Percentiles rank a stretch among this genome's conserved stretches.
These are phyloP conservation scores for Corapipo altera DNA, from an alignment of 2,113 vertebrate species.

Conservation along the genomic window DNA sequence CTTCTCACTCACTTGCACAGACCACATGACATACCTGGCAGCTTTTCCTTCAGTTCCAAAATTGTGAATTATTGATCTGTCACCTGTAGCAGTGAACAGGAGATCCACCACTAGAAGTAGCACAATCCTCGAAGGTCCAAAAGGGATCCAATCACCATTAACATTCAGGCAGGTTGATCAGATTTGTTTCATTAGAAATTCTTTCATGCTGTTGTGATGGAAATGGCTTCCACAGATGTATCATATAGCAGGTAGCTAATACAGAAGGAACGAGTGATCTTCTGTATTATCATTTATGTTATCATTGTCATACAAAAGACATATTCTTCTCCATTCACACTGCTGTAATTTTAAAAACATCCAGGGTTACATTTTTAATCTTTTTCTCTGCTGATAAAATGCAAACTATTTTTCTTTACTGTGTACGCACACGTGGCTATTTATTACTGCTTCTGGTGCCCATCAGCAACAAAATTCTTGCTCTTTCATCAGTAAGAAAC, in stretches of 20 bases:
- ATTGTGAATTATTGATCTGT: neutral
- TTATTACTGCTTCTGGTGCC: neutral
- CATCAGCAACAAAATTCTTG: constrained; percentile 31
- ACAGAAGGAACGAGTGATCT: neutral
- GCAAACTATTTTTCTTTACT: constrained; percentile 6
- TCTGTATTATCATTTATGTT: neutral
- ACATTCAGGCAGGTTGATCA: neutral
- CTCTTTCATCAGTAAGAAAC: constrained; percentile 35
- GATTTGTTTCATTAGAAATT: neutral
- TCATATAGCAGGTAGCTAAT: neutral
- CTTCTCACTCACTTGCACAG: neutral
- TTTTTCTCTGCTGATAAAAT: constrained; percentile 6
- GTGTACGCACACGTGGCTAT: neutral
- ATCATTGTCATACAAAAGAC: neutral
- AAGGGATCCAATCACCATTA: neutral
- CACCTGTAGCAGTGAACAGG: neutral
- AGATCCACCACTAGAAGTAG: neutral
- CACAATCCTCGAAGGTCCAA: neutral
- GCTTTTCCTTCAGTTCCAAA: neutral
- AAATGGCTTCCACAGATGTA: neutral
- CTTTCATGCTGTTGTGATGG: neutral
- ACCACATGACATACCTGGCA: neutral
- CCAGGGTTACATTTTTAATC: neutral
- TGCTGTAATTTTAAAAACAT: neutral
- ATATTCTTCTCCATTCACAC: neutral